phyloP scores from a whole-genome alignment of 37 sponge, comb jelly and placozoan species.

The Tethya wilhelma region DNA sequence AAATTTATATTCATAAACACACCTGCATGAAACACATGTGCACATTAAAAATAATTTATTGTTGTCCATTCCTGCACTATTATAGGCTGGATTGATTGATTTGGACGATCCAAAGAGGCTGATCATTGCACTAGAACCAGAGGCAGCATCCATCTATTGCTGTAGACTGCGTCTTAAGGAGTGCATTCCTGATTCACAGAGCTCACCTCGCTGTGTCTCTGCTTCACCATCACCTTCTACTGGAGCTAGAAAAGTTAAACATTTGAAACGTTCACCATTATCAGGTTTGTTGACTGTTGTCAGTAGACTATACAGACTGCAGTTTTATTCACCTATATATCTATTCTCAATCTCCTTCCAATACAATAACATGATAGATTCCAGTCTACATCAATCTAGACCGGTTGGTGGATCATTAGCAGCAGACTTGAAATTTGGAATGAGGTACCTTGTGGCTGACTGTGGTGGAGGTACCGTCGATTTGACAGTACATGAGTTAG shows the following conservation, averaged over 20 bases:
- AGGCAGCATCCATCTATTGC: conserved; percentile 76
- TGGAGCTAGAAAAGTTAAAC: conserved; percentile 24
- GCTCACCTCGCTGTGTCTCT: conserved; percentile 15
- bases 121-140: conserved; percentile 80
- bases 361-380: too few species aligned
- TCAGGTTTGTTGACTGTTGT: too few species aligned
- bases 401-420: conserved; percentile 16
- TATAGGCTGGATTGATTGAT: conserved; percentile 74
- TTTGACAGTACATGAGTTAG: conserved; percentile 74
- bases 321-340: too few species aligned
- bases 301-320: too few species aligned
- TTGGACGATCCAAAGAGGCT: conserved; percentile 49
- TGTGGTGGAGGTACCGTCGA: conserved; percentile 86
- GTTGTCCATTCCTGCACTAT: background rate
- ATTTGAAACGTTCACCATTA: background rate
- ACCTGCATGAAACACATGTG: background rate
- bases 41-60: background rate
- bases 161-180: conserved; percentile 43
- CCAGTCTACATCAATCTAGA: too few species aligned
- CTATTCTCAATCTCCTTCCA: too few species aligned
- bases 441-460: conserved; percentile 72
- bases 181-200: conserved; percentile 41
- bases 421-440: conserved; percentile 37
- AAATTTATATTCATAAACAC: background rate
- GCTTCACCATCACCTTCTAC: conserved; percentile 54